Conservation (phyloP, 2,113 vertebrate species). For the Calonectris borealis region DNA sequence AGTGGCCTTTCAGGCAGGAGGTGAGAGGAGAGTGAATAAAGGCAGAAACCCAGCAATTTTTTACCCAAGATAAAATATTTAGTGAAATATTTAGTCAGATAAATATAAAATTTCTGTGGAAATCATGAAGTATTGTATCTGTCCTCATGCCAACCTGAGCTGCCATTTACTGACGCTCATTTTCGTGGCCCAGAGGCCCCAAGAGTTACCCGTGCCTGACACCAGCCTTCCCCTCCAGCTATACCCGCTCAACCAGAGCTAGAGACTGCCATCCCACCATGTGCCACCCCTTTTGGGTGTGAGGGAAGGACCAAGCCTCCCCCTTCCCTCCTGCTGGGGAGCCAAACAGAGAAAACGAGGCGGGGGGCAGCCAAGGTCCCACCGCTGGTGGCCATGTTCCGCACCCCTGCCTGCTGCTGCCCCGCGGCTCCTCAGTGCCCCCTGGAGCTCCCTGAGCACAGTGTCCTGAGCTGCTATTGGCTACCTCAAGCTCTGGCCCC, state of each 20-base stretch:
- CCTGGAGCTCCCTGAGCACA: neutral
- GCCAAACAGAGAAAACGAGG: too few species aligned
- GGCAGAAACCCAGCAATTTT: neutral
- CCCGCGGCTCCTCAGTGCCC: fast-evolving
- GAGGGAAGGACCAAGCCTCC: neutral
- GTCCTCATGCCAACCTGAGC: neutral
- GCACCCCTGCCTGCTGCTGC: neutral
- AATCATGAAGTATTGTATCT: neutral
- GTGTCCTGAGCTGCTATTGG: neutral
- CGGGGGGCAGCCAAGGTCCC: fast-evolving
- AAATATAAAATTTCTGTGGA: neutral
- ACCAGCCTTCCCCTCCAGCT: too few species aligned
- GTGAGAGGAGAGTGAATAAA: neutral
- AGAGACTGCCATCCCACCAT: too few species aligned
- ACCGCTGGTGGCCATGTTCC: fast-evolving
- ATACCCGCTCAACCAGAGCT: too few species aligned
- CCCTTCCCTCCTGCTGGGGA: neutral
- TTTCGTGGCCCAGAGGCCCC: neutral
- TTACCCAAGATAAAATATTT: neutral
- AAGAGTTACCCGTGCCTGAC: fast-evolving
- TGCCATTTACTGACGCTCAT: neutral
- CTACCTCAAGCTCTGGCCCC: neutral
- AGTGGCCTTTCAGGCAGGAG: neutral
- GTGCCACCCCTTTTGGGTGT: neutral
- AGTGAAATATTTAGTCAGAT: neutral